Evolutionary conservation across 2,113 vertebrate species (phyloP).

Genomic region (Gobiocypris rarus): DNA sequence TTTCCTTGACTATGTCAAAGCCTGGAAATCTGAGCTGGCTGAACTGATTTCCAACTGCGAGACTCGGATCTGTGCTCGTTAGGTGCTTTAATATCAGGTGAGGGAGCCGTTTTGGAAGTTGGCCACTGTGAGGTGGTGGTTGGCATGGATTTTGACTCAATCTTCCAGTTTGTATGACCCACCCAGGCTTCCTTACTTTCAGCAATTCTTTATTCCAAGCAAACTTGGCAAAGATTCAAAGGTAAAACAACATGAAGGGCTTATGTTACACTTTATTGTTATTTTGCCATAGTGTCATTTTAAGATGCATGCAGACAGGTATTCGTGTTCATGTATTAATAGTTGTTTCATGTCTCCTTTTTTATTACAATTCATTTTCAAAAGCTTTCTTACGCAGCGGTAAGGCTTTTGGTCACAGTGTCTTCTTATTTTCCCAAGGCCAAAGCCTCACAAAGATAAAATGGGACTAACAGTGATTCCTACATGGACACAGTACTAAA

Average conservation of each 20-base stretch:
- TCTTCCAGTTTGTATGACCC: constrained; percentile 16
- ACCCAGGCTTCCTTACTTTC: not conserved
- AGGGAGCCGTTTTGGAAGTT: not conserved
- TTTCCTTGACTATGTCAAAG: not conserved
- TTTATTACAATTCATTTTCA: constrained; percentile 76
- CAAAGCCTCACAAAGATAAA: constrained; percentile 74
- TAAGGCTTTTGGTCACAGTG: constrained; percentile 94
- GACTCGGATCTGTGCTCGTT: constrained; percentile 16
- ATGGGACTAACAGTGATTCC: constrained; percentile 74
- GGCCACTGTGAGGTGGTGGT: constrained; percentile 3
- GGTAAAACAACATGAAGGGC: constrained; percentile 54
- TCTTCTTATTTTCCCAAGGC: constrained; percentile 75
- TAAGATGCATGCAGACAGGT: constrained; percentile 92
- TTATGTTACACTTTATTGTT: constrained; percentile 71
- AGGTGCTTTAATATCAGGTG: not conserved
- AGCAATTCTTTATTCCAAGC: not conserved
- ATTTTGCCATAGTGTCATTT: constrained; percentile 77
- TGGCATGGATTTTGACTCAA: constrained; percentile 25
- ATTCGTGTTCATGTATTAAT: constrained; percentile 70
- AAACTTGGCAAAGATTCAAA: constrained; percentile 18
- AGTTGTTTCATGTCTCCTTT: constrained; percentile 58
- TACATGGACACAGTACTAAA: constrained; percentile 79
- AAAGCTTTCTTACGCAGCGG: constrained; percentile 76
- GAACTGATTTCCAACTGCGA: constrained; percentile 10
- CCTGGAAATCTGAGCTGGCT: not conserved